A percentile compares a stretch with the other conserved stretches of the same genome.
Conservation (phyloP, 2,888 invertebrate species). For the Heliconius charithonia region DNA sequence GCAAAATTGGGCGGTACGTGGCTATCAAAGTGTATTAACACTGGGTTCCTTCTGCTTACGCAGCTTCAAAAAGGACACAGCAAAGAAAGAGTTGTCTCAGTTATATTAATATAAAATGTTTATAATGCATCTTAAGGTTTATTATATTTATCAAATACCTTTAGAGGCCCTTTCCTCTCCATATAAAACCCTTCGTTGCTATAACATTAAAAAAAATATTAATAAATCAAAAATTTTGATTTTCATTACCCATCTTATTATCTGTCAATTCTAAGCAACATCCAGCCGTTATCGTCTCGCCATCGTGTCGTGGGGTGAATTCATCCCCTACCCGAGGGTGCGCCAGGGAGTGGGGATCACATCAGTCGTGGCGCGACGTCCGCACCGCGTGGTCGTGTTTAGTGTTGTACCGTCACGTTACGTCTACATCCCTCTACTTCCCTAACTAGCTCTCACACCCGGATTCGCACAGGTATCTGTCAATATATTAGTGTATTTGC, state of each 20-base stretch:
- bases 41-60: too few relatives aligned
- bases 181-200: too few relatives aligned
- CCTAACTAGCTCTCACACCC: slow-evolving; percentile 8
- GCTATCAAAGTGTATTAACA: too few relatives aligned
- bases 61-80: too few relatives aligned
- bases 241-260: not conserved
- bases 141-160: not conserved
- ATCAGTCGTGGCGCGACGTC: slow-evolving; percentile 40
- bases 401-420: slow-evolving; percentile 12
- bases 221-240: not conserved
- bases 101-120: too few relatives aligned
- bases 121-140: too few relatives aligned
- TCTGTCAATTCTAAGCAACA: not conserved
- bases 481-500: not conserved
- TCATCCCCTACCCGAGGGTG: slow-evolving; percentile 27
- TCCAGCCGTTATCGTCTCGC: not conserved
- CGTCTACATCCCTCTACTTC: slow-evolving; percentile 29
- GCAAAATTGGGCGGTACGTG: too few relatives aligned
- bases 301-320: slow-evolving; percentile 30
- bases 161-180: too few relatives aligned
- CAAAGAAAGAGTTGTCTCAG: too few relatives aligned
- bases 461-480: slow-evolving; percentile 17
- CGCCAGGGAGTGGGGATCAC: slow-evolving; percentile 18
- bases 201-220: not conserved
- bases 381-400: slow-evolving; percentile 32